phyloP scores from a whole-genome alignment of 2,888 invertebrate species.

The Leucophora obtusa region DNA sequence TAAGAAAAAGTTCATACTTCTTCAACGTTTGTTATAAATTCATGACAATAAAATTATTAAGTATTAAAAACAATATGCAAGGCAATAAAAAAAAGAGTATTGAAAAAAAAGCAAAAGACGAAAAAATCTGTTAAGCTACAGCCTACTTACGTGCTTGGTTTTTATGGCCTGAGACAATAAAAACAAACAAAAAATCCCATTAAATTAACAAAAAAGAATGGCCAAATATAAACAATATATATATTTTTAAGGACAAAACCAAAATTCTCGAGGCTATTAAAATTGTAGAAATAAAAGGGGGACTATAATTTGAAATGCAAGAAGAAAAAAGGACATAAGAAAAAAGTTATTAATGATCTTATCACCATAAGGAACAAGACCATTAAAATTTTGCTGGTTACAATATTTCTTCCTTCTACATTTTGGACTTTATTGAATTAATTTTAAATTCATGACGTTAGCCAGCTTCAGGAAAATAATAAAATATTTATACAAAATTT shows the following conservation, averaged over 20 bases:
- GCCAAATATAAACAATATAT: conserved; percentile 13
- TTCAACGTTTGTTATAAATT: conserved; percentile 34
- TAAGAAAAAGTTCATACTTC: background rate
- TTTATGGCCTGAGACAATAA: conserved; percentile 53
- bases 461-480: background rate
- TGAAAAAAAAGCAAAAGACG: background rate
- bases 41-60: conserved; percentile 40
- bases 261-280: conserved; percentile 22
- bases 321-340: conserved; percentile 1
- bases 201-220: conserved; percentile 36
- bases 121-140: conserved; percentile 45
- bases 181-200: conserved; percentile 21
- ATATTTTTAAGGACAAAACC: background rate
- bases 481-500: conserved; percentile 7
- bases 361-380: conserved; percentile 8
- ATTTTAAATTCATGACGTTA: conserved; percentile 39
- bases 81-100: conserved; percentile 48
- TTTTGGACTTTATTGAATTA: conserved; percentile 37
- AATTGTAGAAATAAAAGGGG: conserved; percentile 8
- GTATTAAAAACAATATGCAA: conserved; percentile 43
- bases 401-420: conserved; percentile 24
- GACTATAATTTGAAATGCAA: background rate
- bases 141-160: conserved; percentile 38
- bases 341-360: conserved; percentile 10
- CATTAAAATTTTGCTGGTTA: conserved; percentile 11